Base-by-base conservation (phyloP, 2,113 vertebrate genomes). In the Otocyon megalotis region DNA sequence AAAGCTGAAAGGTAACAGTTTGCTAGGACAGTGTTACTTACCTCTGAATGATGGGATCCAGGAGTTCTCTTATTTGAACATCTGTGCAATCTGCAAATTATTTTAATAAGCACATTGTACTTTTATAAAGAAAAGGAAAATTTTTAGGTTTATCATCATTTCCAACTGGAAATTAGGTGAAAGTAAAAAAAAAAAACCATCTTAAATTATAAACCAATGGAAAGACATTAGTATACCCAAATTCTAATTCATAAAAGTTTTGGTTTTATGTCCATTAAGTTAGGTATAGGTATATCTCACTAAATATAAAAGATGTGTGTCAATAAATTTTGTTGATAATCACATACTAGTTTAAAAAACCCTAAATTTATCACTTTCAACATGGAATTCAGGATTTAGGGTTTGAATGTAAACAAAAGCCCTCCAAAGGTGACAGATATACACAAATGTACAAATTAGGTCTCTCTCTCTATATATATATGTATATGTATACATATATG, bases 191-290 rank as follows among this genome's bases (percentile, higher is more conserved):
- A 63, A 60, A 63, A 28, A 65, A 79, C 30, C 2, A 43, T 32
- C 24, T 71, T 10, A 82, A 88, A 77, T 56, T 92, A 72, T 32
- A 92, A 89, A 62, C 35, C 35, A 72, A n/a, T 71, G 60, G 28
- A 53, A 92, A 96, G 85, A 92, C 84, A 58, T 72, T 74, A 94
- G 88, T 67, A 63, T 58, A n/a, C 3, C 19, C 30, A 92, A 79
- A 89, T 80, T 74, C 71, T 67, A 74, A 88, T 65, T 65, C 69
- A 80, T 54, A 92, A 65, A 80, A 87, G 5, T 32, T 96, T 76
- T 85, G 74, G 20, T 7, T 92, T 94, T 86, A 67, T 85, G 63
- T 37, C 26, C 17, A 74, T 50, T 69, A 81, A 95, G 43, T 91
- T 43, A 82, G 32, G 43, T 63, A 80, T 3, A 84, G 11, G 0